These are phyloP conservation scores for Automeris io DNA, from an alignment of 2,888 invertebrate genomes.

Conservation along the genomic window DNA sequence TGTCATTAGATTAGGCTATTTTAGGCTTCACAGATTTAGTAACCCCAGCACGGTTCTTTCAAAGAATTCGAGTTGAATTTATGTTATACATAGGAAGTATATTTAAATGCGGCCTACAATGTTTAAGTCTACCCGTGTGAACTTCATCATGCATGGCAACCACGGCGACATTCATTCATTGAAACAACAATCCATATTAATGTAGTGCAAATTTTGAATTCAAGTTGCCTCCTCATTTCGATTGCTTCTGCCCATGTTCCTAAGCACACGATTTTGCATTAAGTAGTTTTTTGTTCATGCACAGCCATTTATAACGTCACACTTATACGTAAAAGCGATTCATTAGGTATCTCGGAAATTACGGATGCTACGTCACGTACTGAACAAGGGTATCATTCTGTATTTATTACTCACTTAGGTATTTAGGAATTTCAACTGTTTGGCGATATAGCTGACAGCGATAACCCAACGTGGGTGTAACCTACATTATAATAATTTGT, in stretches of 20 bases:
- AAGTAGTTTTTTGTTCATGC: constrained; percentile 66
- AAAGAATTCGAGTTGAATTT: constrained; percentile 70
- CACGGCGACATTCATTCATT: constrained; percentile 74
- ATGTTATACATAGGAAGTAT: constrained; percentile 74
- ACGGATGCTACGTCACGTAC: constrained; percentile 46
- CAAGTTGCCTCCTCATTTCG: constrained; percentile 66
- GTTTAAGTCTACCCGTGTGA: constrained; percentile 72
- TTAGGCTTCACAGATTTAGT: constrained; percentile 57
- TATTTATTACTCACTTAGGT: constrained; percentile 39
- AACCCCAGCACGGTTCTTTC: constrained; percentile 66
- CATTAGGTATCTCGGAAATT: constrained; percentile 51
- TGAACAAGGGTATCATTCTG: constrained; percentile 30
- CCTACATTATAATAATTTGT: constrained; percentile 20
- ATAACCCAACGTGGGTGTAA: constrained; percentile 34
- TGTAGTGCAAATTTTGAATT: constrained; percentile 76
- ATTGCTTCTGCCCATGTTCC: constrained; percentile 61
- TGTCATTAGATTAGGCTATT: constrained; percentile 65
- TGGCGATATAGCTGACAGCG: constrained; percentile 17
- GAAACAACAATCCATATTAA: constrained; percentile 76
- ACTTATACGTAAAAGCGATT: constrained; percentile 51
- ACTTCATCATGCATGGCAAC: constrained; percentile 73
- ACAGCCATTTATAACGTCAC: constrained; percentile 63
- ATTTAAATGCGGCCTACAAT: constrained; percentile 74
- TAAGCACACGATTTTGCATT: constrained; percentile 72
- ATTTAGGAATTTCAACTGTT: constrained; percentile 38